Percentiles rank a stretch among this genome's conserved stretches.
phyloP scores from a whole-genome alignment of 2,888 invertebrate genomes.

The Eilema depressum region DNA sequence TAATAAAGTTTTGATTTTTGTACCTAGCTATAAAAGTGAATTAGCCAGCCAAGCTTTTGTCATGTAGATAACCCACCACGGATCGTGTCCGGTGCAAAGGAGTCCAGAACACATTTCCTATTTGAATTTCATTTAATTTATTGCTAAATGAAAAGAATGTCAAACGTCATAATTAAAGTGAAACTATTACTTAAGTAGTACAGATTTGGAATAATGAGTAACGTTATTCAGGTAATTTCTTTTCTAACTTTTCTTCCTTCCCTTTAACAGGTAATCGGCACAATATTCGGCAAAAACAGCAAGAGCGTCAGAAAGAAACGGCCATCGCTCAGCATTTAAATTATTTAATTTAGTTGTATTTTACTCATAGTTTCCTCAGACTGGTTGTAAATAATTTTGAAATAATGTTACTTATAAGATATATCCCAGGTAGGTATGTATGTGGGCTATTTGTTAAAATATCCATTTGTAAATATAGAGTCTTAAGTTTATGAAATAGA shows the following conservation, averaged over 20 bases:
- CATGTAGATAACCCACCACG: too few relatives aligned
- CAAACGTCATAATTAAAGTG: too few relatives aligned
- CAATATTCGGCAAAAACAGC: conserved; percentile 93
- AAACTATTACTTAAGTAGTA: too few relatives aligned
- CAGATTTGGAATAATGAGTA: not conserved
- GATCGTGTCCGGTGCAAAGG: too few relatives aligned
- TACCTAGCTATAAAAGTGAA: too few relatives aligned
- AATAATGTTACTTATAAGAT: conserved; percentile 37
- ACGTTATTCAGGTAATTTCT: not conserved
- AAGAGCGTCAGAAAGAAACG: conserved; percentile 92
- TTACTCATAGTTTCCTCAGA: conserved; percentile 68
- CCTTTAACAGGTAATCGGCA: conserved; percentile 88
- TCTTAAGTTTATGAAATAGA: conserved; percentile 20
- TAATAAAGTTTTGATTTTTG: too few relatives aligned
- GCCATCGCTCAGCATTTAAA: conserved; percentile 92
- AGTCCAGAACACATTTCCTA: too few relatives aligned
- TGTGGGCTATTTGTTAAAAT: conserved; percentile 22
- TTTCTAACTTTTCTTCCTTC: not conserved
- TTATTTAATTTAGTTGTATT: conserved; percentile 50
- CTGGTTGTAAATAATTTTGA: conserved; percentile 68
- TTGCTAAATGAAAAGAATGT: too few relatives aligned
- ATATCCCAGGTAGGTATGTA: conserved; percentile 11
- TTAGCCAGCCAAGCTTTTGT: too few relatives aligned
- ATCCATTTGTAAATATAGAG: conserved; percentile 26
- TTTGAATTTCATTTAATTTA: too few relatives aligned